Base-by-base conservation (phyloP, 1,140 invertebrate species). In the Protaetia brevitarsis region DNA sequence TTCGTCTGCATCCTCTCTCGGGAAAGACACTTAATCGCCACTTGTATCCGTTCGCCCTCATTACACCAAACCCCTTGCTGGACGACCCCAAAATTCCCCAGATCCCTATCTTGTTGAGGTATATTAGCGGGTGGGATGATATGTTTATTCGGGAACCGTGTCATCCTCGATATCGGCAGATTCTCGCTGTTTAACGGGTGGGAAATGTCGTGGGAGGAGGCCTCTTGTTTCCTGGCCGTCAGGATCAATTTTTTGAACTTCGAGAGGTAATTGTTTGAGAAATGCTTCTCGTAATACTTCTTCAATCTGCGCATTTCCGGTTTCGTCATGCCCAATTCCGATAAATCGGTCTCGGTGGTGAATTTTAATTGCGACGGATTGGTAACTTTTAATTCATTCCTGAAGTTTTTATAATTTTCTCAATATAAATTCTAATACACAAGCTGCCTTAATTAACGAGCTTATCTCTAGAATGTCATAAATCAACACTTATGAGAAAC, bases 1-100 rank as follows among this genome's bases (percentile, higher is more conserved):
- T 97, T 97, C 67, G 92, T 94, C 72, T 96, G 92, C 91, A 98
- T 93, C 56, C 94, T 84, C 72, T 98, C 95, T 64, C 94, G 87
- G 37, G 91, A 94, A 11, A 99, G 79, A 79, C 95, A 96, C 81
- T 99, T 99, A 61, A 99, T 95, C 1, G 97, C 97, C 36, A 99
- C 97, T 87, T 97, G 82, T 79, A 94, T 91, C 78, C 94, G 86
- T 79, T 96, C 91, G 60, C 93, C 93, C 69, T 93, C 92, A 77
- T 95, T 94, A n/a, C 94, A 96, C 96, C 96, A 99, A 2, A 97
- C 92, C 2, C 95, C 97, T 79, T 98, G 96, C 74, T 97, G 96
- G 0, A 99, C 97, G 5, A 96, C 90, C 6, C 97, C 97, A 83
- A 99, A 99, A 77, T 99, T 96, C 10, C 97, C 97, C 69, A 89